Conservation (phyloP, 2,888 invertebrate genomes). For the Morpho deidamia region DNA sequence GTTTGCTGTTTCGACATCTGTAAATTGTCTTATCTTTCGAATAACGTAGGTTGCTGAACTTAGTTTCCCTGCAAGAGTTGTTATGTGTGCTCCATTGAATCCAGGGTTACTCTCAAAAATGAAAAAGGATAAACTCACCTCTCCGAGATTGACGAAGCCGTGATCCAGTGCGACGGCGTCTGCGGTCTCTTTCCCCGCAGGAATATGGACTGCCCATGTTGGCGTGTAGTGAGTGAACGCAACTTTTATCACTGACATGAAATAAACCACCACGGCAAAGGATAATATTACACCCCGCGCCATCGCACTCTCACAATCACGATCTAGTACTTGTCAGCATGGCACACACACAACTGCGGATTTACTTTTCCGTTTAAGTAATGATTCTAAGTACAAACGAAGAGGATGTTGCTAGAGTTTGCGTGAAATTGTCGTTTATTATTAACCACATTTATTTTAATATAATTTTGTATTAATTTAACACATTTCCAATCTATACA, state of each 20-base stretch:
- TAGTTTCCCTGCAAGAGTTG: too few relatives aligned
- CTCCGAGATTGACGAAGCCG: constrained; percentile 90
- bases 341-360: constrained; percentile 47
- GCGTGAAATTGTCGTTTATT: background rate
- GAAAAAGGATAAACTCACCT: constrained; percentile 78
- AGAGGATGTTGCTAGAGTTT: constrained; percentile 17
- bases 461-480: too few relatives aligned
- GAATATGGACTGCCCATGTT: constrained; percentile 92
- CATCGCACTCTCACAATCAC: constrained; percentile 68
- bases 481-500: too few relatives aligned
- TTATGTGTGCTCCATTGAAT: too few relatives aligned
- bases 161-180: constrained; percentile 87
- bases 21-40: too few relatives aligned
- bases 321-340: constrained; percentile 73
- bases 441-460: too few relatives aligned
- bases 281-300: constrained; percentile 52
- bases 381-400: constrained; percentile 13
- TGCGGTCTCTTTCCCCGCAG: constrained; percentile 82
- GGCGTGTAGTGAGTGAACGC: constrained; percentile 82
- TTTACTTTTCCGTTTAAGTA: constrained; percentile 2
- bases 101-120: too few relatives aligned
- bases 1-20: too few relatives aligned
- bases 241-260: constrained; percentile 45
- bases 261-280: constrained; percentile 52
- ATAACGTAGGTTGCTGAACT: too few relatives aligned